Conservation (phyloP, 2,113 vertebrate genomes). For the Cryptotis parvus region DNA sequence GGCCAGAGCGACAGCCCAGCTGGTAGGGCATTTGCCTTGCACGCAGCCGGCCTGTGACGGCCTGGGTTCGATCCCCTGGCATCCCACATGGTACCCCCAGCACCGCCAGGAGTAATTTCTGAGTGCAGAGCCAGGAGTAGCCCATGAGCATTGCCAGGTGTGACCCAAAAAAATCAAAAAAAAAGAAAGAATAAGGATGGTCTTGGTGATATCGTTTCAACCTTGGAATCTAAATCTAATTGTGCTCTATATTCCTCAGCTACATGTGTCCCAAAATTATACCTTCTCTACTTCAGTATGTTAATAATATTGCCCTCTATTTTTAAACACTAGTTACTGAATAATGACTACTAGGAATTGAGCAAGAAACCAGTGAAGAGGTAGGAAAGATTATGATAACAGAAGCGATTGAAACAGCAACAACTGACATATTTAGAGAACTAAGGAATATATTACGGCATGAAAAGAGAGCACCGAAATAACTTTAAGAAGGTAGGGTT, state of each 20-base stretch:
- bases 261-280: neutral
- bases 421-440: neutral
- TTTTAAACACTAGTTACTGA: constrained; percentile 9
- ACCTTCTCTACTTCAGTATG: neutral
- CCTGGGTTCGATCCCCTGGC: no score
- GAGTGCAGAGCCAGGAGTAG: no score
- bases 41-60: no score
- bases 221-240: neutral
- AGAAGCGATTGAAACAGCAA: constrained; percentile 27
- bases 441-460: neutral
- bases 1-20: no score
- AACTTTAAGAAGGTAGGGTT: neutral
- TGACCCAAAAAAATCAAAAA: no score
- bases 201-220: constrained; percentile 23
- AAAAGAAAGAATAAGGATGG: neutral
- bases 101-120: no score
- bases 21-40: no score
- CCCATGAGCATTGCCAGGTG: no score
- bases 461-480: neutral
- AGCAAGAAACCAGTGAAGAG: neutral
- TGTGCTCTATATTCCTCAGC: constrained; percentile 1
- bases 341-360: constrained; percentile 35
- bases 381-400: neutral
- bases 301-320: neutral
- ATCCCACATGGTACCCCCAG: no score